Base-by-base conservation (phyloP, 2,888 invertebrate genomes). In the Phalangium opilio region DNA sequence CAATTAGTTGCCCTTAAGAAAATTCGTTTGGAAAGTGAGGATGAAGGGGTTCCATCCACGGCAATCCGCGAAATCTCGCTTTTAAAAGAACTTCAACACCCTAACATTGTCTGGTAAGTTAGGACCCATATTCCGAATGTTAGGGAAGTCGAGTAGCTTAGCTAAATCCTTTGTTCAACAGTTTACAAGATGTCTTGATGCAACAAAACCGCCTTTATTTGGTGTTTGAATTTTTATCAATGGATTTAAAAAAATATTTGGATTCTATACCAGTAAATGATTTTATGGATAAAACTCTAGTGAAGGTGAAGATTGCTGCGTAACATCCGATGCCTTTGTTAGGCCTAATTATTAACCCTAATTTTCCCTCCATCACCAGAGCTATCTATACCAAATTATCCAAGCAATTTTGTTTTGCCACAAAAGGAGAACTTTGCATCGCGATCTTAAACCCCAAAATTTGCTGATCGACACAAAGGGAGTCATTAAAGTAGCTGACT, bases 31-130 rank as follows among this genome's bases (percentile, higher is more conserved):
- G 95, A 95, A 66, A 82, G 83, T 50, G 91, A 95, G 63, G 90
- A 91, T 61, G 96, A 98, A 70, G 98, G 98, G 14, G 85, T 98
- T 44, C 98, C 98, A 3, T 87, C 93, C 0, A 98, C 96, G 12
- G 91, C 96, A 38, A 85, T 98, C 57, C 76, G 93, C 63, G 98
- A 98, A 72, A 91, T 96, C 59, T 90, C 95, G 0, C 69, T 96
- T 27, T 71, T 98, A 11, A 93, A 91, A 63, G 96, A 98, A 66
- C 68, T 98, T 20, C 78, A 80, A 53, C 96, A 98, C 68, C 82
- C 86, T 1, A 95, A 96, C 65, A 84, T 98, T 63, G 96, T 98
- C n/a, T 62, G 65, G 72, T 73, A 63, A 54, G 55, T 51, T 18
- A n/a, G n/a, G n/a, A n/a, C n/a, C n/a, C n/a, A n/a, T n/a, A n/a